Evolutionary conservation across 2,888 invertebrate species (phyloP).

Genomic region (Punctoribates punctum): DNA sequence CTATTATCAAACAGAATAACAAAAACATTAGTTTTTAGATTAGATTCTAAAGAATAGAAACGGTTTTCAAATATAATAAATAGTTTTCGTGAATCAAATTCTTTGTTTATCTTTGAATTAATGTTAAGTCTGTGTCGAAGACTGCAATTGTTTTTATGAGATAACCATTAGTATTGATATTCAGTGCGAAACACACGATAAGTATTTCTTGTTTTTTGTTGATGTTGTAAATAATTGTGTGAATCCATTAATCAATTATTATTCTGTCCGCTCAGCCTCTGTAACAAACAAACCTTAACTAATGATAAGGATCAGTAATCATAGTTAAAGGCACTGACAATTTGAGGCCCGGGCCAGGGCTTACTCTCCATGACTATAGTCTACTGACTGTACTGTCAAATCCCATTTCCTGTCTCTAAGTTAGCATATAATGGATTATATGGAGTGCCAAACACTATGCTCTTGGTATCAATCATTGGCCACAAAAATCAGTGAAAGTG

Average conservation of each 20-base stretch:
- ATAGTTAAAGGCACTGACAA: background rate
- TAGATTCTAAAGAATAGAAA: background rate
- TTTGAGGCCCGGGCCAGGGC: background rate
- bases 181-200: no score
- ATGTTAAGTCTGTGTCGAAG: no score
- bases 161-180: no score
- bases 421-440: slow-evolving; percentile 29
- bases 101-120: no score
- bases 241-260: slow-evolving; percentile 9
- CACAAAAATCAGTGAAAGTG: background rate
- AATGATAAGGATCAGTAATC: slow-evolving; percentile 19
- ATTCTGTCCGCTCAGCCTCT: background rate
- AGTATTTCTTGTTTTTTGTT: no score
- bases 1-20: slow-evolving; percentile 9
- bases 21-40: slow-evolving; percentile 8
- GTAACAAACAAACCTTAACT: slow-evolving; percentile 15
- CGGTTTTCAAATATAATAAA: background rate
- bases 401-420: slow-evolving; percentile 26
- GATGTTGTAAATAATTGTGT: background rate
- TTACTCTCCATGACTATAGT: background rate
- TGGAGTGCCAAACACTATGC: background rate
- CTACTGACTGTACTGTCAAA: slow-evolving; percentile 26
- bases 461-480: slow-evolving; percentile 1
- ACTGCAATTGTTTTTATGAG: no score
- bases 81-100: background rate